Evolutionary conservation across 2,888 invertebrate genomes (phyloP), one percentile per base, ranked within the genome.

Genomic region (Ptychoptera albimana): DNA sequence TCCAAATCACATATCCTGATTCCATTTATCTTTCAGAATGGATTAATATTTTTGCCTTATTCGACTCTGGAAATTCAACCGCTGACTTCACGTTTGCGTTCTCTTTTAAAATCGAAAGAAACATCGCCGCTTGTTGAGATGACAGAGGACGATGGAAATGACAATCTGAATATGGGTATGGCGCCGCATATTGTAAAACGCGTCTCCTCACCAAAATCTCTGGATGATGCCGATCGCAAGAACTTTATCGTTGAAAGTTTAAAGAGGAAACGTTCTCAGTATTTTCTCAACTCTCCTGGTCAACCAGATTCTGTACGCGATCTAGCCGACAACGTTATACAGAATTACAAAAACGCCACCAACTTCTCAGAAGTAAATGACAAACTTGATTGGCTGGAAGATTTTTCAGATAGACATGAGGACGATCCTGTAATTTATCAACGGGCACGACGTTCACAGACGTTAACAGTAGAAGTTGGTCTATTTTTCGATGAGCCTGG

Each of bases 401-500:
- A 23, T 5, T 7, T 23, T 23, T 23, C 23, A 23, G 23, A 23
- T 23, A 23, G 4, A 5, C 23, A 3, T 23, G 34, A 47, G 23
- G 34, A 12, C 2, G 30, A 38, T 16, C 32, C 23, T 31, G 32
- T 31, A 8, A 11, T 9, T 39, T 30, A 11, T 13, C 13, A 32
- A 10, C 39, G n/a, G 9, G 45, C 13, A 37, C 37, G 39, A 10
- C 34, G 23, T n/a, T 30, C 43, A 43, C 40, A 40, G 36, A 62
- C 63, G 45, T 68, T 78, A 48, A 79, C 78, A 3, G 66, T 82
- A 35, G 84, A 85, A 59, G 61, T 82, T 42, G 82, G 80, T 0
- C 61, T 84, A 37, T 84, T 84, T 60, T 73, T 84, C 52, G 84
- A 84, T 55, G 77, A 78, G 57, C 73, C 80, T 1, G 83, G 74